Conservation (phyloP, 1,140 invertebrate genomes). For the Aphaenogaster floridana region DNA sequence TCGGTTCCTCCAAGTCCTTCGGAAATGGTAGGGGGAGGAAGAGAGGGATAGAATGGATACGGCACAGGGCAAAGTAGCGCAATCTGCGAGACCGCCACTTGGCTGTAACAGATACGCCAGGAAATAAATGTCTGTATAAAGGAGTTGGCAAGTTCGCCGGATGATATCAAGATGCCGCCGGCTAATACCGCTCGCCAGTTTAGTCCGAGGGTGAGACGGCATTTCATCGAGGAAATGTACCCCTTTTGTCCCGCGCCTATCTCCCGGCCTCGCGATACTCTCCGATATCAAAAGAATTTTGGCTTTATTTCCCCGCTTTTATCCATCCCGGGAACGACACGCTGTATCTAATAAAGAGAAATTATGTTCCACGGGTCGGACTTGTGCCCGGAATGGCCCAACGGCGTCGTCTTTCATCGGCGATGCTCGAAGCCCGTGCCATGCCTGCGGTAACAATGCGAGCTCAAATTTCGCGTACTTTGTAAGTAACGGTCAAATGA, state of each 20-base stretch:
- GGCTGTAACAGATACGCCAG: conserved; percentile 80
- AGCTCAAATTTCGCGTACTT: conserved; percentile 35
- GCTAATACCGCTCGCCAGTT: conserved; percentile 77
- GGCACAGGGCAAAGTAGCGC: conserved; percentile 78
- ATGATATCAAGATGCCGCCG: conserved; percentile 82
- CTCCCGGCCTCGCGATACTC: conserved; percentile 51
- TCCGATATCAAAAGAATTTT: conserved; percentile 76
- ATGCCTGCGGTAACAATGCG: conserved; percentile 31
- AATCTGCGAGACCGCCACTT: conserved; percentile 81
- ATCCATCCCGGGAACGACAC: conserved; percentile 71
- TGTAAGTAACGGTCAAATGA: conserved; percentile 37
- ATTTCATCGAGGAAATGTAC: conserved; percentile 54
- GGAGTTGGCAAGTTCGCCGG: conserved; percentile 82
- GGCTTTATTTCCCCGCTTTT: conserved; percentile 76
- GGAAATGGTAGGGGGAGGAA: neutral
- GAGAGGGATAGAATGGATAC: neutral
- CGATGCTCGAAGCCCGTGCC: neutral
- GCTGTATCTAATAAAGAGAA: conserved; percentile 80
- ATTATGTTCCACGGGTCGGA: conserved; percentile 74
- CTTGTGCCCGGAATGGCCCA: conserved; percentile 63
- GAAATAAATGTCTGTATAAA: conserved; percentile 84
- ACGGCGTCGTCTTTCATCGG: conserved; percentile 58
- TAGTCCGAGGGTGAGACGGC: conserved; percentile 68
- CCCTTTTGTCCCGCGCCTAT: conserved; percentile 72
- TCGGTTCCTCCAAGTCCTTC: conserved; percentile 61